A percentile compares a stretch with the other conserved stretches of the same genome.
These are phyloP conservation scores for Spisula solida DNA, from an alignment of 2,888 invertebrate genomes.

Conservation along the genomic window DNA sequence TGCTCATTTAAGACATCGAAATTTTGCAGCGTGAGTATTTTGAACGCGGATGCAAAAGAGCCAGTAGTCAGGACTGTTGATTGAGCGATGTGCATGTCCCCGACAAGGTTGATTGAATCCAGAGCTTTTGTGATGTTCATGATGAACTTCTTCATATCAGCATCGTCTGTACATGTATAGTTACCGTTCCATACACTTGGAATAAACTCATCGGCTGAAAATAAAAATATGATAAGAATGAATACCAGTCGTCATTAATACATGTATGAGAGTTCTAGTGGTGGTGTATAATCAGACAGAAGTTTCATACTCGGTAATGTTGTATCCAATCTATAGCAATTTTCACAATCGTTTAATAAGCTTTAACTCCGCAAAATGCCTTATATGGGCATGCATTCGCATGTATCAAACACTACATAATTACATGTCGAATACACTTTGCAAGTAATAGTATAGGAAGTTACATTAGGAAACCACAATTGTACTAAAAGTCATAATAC, in stretches of 20 bases:
- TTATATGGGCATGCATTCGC: too few relatives aligned
- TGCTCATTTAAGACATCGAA: conserved; percentile 28
- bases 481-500: too few relatives aligned
- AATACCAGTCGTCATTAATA: neutral
- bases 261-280: too few relatives aligned
- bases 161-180: conserved; percentile 56
- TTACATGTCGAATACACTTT: too few relatives aligned
- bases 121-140: conserved; percentile 54
- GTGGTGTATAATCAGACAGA: too few relatives aligned
- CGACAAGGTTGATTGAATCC: conserved; percentile 30
- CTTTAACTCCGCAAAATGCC: too few relatives aligned
- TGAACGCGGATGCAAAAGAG: conserved; percentile 39
- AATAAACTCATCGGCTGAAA: conserved; percentile 62
- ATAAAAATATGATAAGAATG: neutral
- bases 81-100: conserved; percentile 42
- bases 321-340: too few relatives aligned
- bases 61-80: conserved; percentile 27
- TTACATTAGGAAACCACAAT: too few relatives aligned
- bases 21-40: conserved; percentile 52
- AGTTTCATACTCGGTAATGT: too few relatives aligned
- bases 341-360: too few relatives aligned
- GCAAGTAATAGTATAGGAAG: too few relatives aligned
- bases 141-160: conserved; percentile 18
- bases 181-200: conserved; percentile 73
- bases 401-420: too few relatives aligned